Evolutionary conservation across 2,113 vertebrate genomes (phyloP).

Genomic region (Kobus ellipsiprymnus): DNA sequence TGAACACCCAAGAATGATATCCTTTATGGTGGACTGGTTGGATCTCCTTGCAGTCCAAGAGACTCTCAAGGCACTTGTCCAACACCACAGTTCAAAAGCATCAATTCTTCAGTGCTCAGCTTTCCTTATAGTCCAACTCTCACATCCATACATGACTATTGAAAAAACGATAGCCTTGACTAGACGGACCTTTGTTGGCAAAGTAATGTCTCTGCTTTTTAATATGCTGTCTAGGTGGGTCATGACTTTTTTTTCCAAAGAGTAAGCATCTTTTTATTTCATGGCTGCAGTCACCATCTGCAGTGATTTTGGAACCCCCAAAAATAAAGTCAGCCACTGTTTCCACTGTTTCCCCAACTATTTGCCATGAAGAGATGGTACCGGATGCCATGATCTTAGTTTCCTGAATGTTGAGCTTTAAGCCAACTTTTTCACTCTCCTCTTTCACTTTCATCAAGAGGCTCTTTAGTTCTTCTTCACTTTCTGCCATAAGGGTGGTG

Average conservation of each 20-base stretch:
- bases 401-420: neutral
- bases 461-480: neutral
- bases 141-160: neutral
- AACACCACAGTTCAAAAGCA: neutral
- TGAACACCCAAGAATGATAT: neutral
- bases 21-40: neutral
- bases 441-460: neutral
- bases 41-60: neutral
- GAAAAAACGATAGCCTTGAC: neutral
- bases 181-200: neutral
- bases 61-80: neutral
- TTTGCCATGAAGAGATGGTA: fast-evolving
- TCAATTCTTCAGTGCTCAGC: fast-evolving
- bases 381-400: fast-evolving
- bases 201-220: neutral
- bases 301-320: neutral
- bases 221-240: neutral
- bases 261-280: neutral
- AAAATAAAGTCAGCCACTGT: neutral
- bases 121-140: neutral
- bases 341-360: neutral
- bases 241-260: neutral
- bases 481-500: neutral
- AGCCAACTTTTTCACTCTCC: neutral
- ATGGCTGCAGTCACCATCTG: neutral